A percentile compares a stretch with the other conserved stretches of the same genome.
These are phyloP conservation scores for Limnothrissa miodon DNA, from an alignment of 2,113 vertebrate genomes.

Conservation along the genomic window DNA sequence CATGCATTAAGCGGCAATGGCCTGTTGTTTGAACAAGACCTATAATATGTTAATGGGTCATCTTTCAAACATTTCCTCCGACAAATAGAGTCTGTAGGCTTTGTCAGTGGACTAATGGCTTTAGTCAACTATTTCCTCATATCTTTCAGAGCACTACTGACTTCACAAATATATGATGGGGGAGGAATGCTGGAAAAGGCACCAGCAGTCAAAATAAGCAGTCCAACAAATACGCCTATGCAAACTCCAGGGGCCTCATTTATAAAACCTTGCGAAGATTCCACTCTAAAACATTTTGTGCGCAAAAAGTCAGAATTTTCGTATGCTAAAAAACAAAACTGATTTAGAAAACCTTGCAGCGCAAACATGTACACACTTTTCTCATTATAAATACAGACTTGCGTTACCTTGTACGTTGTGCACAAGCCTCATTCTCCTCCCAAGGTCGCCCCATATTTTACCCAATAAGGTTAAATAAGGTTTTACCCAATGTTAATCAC, in stretches of 20 bases:
- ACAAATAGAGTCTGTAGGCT: not conserved
- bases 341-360: no score
- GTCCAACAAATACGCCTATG: not conserved
- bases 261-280: no score
- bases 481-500: no score
- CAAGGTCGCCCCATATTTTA: no score
- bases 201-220: not conserved
- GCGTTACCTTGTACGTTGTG: no score
- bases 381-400: no score
- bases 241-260: slow-evolving; percentile 11
- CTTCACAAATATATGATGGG: not conserved
- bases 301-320: no score
- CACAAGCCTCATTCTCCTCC: no score
- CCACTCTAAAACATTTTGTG: no score
- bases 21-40: not conserved
- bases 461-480: no score
- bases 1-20: not conserved
- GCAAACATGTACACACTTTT: no score
- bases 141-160: not conserved
- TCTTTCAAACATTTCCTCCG: not conserved
- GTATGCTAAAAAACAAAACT: no score
- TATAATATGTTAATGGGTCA: not conserved
- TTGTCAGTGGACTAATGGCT: not conserved
- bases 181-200: not conserved
- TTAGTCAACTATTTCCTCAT: not conserved